Conservation (phyloP, 2,888 invertebrate genomes). For the Polia nebulosa region DNA sequence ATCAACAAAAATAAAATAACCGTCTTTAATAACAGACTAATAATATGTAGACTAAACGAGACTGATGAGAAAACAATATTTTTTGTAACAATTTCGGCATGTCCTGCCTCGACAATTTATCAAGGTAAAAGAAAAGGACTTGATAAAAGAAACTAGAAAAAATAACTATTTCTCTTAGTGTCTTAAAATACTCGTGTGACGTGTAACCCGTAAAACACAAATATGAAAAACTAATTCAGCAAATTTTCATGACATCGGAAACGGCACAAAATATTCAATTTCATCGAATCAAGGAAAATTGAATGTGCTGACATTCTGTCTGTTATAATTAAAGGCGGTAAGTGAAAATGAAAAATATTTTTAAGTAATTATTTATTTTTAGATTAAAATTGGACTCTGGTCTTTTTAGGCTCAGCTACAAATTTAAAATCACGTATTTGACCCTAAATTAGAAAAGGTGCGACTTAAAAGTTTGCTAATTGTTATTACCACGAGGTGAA, state of each 20-base stretch:
- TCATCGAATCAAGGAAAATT: conserved; percentile 1
- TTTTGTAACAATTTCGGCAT: background rate
- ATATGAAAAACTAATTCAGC: background rate
- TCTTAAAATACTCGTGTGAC: too few species aligned
- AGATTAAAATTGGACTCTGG: conserved; percentile 33
- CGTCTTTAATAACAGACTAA: too few species aligned
- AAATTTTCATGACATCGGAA: conserved; percentile 21
- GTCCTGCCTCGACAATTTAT: background rate
- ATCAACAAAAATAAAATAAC: too few species aligned
- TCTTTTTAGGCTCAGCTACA: background rate
- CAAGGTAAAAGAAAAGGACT: background rate
- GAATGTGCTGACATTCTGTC: conserved; percentile 13
- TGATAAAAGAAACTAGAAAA: background rate
- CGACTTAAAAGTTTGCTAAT: background rate
- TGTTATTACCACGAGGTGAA: background rate
- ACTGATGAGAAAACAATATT: too few species aligned
- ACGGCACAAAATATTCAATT: conserved; percentile 19
- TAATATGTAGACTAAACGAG: too few species aligned
- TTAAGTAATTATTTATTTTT: conserved; percentile 24
- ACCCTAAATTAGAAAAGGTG: conserved; percentile 20
- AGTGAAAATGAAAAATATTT: conserved; percentile 29
- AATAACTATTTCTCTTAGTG: too few species aligned
- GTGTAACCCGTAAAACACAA: background rate
- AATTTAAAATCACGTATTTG: conserved; percentile 22
- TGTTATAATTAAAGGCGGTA: background rate